A percentile compares a stretch with the other conserved stretches of the same genome.
Conservation (phyloP, 2,888 invertebrate species). For the Lissonota sp. region DNA sequence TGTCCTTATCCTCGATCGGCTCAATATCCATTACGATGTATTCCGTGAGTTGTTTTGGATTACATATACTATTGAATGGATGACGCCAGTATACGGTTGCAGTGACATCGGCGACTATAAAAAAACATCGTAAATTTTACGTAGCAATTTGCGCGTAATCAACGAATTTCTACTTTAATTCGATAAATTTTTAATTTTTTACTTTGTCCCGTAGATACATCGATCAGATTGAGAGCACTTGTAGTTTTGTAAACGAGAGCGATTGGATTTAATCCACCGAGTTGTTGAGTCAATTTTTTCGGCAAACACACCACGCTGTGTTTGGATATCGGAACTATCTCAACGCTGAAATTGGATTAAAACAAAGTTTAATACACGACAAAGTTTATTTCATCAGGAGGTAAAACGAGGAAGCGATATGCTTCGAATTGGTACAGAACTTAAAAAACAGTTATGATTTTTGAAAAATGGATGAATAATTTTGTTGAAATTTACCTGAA, state of each 20-base stretch:
- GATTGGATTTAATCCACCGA: slow-evolving; percentile 95
- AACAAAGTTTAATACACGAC: background rate
- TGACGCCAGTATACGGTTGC: slow-evolving; percentile 93
- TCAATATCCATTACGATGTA: slow-evolving; percentile 98
- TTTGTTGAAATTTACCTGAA: slow-evolving; percentile 84
- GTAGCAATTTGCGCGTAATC: background rate
- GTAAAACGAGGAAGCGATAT: too few relatives aligned
- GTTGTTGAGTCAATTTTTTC: slow-evolving; percentile 92
- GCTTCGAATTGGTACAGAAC: too few relatives aligned
- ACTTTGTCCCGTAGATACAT: slow-evolving; percentile 94
- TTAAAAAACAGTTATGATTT: too few relatives aligned
- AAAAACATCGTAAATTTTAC: slow-evolving; percentile 31
- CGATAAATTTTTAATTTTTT: slow-evolving; percentile 70
- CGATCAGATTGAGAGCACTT: slow-evolving; percentile 95
- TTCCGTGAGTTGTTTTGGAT: slow-evolving; percentile 95
- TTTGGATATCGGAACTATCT: slow-evolving; percentile 98
- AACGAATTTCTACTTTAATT: background rate
- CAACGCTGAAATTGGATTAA: slow-evolving; percentile 88
- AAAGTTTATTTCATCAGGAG: too few relatives aligned
- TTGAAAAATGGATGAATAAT: slow-evolving; percentile 5
- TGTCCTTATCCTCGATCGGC: slow-evolving; percentile 89
- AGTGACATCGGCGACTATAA: slow-evolving; percentile 92
- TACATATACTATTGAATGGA: slow-evolving; percentile 94
- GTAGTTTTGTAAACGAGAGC: slow-evolving; percentile 96
- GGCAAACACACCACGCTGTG: slow-evolving; percentile 96